Evolutionary conservation across 2,113 vertebrate genomes (phyloP).

Genomic region (Corythornis cristatus): DNA sequence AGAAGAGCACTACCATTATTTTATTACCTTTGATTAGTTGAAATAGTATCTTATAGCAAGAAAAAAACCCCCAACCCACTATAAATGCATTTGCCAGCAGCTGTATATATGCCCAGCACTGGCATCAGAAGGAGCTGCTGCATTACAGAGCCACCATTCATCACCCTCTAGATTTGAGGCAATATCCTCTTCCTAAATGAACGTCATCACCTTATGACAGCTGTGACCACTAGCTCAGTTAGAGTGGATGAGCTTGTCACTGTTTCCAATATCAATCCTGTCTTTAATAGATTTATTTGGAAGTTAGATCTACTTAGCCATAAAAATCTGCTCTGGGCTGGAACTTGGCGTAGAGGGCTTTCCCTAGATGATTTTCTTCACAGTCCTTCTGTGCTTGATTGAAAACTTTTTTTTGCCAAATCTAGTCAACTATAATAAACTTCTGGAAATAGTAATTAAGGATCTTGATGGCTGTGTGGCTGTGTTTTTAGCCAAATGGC

Average conservation of each 20-base stretch:
- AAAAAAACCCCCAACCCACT: background rate
- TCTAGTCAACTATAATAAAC: constrained; percentile 22
- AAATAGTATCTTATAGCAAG: constrained; percentile 23
- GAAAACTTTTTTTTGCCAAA: constrained; percentile 34
- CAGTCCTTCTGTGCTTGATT: constrained; percentile 15
- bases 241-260: constrained; percentile 1
- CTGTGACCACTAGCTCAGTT: constrained; percentile 16
- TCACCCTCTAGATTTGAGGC: constrained; percentile 39
- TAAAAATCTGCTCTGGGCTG: constrained; percentile 23
- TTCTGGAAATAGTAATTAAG: constrained; percentile 22
- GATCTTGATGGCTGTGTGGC: background rate
- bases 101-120: background rate
- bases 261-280: constrained; percentile 35
- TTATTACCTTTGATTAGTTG: constrained; percentile 45
- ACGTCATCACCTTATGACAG: constrained; percentile 40
- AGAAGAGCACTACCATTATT: constrained; percentile 14
- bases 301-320: constrained; percentile 12
- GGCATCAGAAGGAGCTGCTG: background rate
- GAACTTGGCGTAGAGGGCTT: background rate
- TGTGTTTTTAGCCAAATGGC: background rate
- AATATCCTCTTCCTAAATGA: constrained; percentile 52
- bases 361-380: constrained; percentile 16
- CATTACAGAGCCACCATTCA: constrained; percentile 21
- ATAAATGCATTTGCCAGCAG: constrained; percentile 11
- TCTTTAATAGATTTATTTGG: constrained; percentile 28